Evolutionary conservation across 2,888 invertebrate species (phyloP), one percentile per base, ranked within the genome.

Genomic region (Acleris emargana): DNA sequence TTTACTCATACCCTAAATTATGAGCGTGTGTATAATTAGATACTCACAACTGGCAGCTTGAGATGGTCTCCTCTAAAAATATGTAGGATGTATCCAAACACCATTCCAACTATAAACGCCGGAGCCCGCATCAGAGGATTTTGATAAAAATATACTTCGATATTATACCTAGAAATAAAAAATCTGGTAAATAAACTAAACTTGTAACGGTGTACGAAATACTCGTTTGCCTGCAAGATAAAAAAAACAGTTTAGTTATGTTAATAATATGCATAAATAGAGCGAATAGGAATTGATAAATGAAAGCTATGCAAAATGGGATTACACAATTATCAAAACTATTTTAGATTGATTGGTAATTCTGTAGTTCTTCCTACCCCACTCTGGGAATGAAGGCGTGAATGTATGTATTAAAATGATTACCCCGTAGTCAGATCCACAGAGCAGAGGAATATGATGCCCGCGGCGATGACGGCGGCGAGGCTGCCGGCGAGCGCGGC

Each of bases 401-500:
- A n/a, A n/a, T n/a, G n/a, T n/a, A n/a, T n/a, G n/a, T n/a, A n/a
- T n/a, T 32, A 13, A 38, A 38, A 38, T 32, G 32, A 32, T 38
- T 38, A 38, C 38, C 38, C 38, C 13, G 38, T 13, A 13, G 38
- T 13, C 4, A 38, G 9, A 38, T 38, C 38, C 38, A 45, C 16
- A 18, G 43, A 60, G 42, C 38, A 60, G 25, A 52, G 52, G 67
- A 75, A 70, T 63, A 80, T 80, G 6, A 81, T 50, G 73, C 82
- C 81, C 2, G 84, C 88, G 2, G 80, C 69, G 25, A 81, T 50
- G 1, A 87, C 68, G 0, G 88, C 88, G 2, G 82, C 61, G 2
- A 89, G 73, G 0, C 82, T 76, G 18, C 87, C 72, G 0, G 88
- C 88, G 58, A 86, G 74, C 63, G 84, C 81, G 77, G 83, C 80